phyloP scores from a whole-genome alignment of 2,113 vertebrate species.

The Acanthochromis polyacanthus region DNA sequence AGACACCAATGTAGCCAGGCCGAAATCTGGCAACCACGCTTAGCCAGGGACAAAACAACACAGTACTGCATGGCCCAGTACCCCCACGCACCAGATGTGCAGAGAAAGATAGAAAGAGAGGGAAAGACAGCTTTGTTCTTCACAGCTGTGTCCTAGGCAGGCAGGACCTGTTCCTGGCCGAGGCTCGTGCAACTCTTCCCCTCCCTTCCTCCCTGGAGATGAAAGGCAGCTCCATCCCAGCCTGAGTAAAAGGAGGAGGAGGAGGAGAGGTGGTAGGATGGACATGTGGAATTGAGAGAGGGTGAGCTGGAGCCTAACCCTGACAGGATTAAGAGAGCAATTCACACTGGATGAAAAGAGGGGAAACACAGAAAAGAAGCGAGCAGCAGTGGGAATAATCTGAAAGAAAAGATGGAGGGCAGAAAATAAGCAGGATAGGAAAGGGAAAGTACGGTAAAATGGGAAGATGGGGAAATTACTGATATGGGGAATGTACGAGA shows the following conservation, averaged over 20 bases:
- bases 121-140: slow-evolving; percentile 53
- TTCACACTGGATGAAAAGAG: slow-evolving; percentile 54
- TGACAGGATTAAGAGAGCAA: slow-evolving; percentile 66
- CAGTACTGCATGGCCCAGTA: slow-evolving; percentile 43
- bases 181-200: neutral
- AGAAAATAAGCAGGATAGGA: neutral
- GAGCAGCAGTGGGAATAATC: slow-evolving; percentile 38
- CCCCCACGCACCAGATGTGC: slow-evolving; percentile 67
- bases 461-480: slow-evolving; percentile 26
- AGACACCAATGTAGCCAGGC: slow-evolving; percentile 43
- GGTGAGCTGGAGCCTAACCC: slow-evolving; percentile 44
- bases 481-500: neutral
- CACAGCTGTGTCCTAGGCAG: slow-evolving; percentile 62
- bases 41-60: slow-evolving; percentile 63
- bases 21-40: slow-evolving; percentile 52
- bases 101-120: slow-evolving; percentile 43
- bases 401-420: slow-evolving; percentile 28
- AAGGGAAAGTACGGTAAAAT: slow-evolving; percentile 14
- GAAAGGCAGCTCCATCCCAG: slow-evolving; percentile 44
- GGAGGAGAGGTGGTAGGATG: slow-evolving; percentile 27
- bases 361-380: slow-evolving; percentile 17
- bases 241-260: slow-evolving; percentile 13
- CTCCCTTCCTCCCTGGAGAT: slow-evolving; percentile 45
- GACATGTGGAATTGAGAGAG: slow-evolving; percentile 44
- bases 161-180: slow-evolving; percentile 30